Percentiles rank a stretch among this genome's conserved stretches.
Evolutionary conservation across 92 coral and sea anemone species (phyloP).

Genomic region (Hydrozoanthus gracilis): DNA sequence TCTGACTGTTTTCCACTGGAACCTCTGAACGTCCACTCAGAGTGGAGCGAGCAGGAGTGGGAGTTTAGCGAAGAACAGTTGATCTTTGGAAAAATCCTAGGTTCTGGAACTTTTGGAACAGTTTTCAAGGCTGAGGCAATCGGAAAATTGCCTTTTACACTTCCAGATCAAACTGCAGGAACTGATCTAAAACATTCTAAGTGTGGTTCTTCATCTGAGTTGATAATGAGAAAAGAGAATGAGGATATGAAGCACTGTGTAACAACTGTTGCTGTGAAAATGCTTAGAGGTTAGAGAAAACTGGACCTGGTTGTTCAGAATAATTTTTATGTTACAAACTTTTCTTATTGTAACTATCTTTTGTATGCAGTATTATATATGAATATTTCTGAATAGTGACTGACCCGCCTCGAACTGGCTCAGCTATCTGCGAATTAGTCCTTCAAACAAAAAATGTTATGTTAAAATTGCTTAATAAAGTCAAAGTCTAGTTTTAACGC

Average conservation of each 20-base stretch:
- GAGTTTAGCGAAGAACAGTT: constrained; percentile 87
- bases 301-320: too few species aligned
- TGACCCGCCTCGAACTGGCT: too few species aligned
- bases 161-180: constrained; percentile 67
- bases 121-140: constrained; percentile 93
- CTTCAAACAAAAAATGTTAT: too few species aligned
- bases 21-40: constrained; percentile 71
- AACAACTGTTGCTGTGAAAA: constrained; percentile 86
- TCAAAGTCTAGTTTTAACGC: too few species aligned
- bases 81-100: constrained; percentile 72
- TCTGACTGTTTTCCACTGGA: constrained; percentile 74
- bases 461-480: too few species aligned
- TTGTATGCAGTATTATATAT: too few species aligned
- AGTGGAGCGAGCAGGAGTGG: constrained; percentile 71
- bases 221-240: constrained; percentile 37
- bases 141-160: constrained; percentile 75
- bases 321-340: too few species aligned
- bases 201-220: constrained; percentile 67
- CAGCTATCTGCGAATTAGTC: too few species aligned
- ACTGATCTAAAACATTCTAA: constrained; percentile 23
- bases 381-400: too few species aligned
- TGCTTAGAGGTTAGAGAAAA: constrained; percentile 72
- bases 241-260: constrained; percentile 36
- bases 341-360: too few species aligned
- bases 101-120: constrained; percentile 89